Percentiles rank a stretch among this genome's conserved stretches.
Conservation (phyloP, 2,888 invertebrate genomes). For the Eupithecia tripunctaria region DNA sequence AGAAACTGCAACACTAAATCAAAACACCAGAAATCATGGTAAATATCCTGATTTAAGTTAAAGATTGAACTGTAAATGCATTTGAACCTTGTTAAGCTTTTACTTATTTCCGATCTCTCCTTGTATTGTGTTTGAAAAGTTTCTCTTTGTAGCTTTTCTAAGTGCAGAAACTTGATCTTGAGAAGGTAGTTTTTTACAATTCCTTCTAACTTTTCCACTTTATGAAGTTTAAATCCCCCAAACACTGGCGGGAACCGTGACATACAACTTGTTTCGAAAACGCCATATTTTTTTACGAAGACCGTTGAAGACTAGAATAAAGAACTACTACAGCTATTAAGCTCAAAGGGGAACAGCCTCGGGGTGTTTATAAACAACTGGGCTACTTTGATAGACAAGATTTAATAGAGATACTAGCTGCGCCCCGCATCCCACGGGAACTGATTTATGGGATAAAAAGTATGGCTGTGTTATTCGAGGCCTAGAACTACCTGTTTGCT, state of each 20-base stretch:
- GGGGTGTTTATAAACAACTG: conserved; percentile 20
- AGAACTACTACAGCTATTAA: conserved; percentile 65
- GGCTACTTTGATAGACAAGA: neutral
- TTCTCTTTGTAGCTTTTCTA: neutral
- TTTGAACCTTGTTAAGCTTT: neutral
- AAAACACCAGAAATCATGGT: neutral
- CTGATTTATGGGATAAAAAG: no score
- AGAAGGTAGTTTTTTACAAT: conserved; percentile 14
- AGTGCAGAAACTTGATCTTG: conserved; percentile 5
- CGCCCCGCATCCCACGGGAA: no score
- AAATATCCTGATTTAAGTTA: neutral
- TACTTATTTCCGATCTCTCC: neutral
- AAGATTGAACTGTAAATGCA: neutral
- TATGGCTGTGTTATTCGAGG: no score
- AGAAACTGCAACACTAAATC: neutral
- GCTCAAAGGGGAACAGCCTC: conserved; percentile 42
- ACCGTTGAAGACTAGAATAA: conserved; percentile 62
- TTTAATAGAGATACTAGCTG: no score
- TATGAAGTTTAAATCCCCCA: conserved; percentile 24
- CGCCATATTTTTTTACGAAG: conserved; percentile 64
- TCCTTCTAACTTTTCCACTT: conserved; percentile 23
- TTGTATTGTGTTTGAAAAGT: neutral
- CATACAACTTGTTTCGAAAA: conserved; percentile 28
- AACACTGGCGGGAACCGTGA: conserved; percentile 28
- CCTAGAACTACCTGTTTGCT: no score